phyloP scores from a whole-genome alignment of 1,140 invertebrate genomes.

The Leptestheria dahalacensis region DNA sequence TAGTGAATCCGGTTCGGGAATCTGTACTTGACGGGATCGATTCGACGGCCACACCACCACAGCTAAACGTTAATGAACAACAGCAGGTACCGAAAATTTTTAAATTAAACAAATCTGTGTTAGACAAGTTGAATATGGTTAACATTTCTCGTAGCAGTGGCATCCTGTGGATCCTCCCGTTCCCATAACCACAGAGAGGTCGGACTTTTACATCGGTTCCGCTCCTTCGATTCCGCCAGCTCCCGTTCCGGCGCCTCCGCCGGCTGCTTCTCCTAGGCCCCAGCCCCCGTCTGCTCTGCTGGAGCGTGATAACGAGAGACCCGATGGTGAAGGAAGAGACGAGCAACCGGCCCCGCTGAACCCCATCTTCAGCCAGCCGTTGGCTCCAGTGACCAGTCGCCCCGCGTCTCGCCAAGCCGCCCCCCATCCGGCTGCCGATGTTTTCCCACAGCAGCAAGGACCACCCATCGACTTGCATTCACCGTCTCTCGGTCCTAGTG shows the following conservation, averaged over 20 bases:
- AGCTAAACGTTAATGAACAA: neutral
- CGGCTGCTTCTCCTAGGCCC: neutral
- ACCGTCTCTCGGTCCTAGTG: neutral
- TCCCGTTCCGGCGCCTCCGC: neutral
- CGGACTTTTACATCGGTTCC: conserved; percentile 8
- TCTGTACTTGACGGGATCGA: neutral
- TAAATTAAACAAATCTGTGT: neutral
- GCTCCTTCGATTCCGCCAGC: neutral
- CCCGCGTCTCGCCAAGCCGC: conserved; percentile 7
- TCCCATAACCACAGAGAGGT: neutral
- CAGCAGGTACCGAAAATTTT: neutral
- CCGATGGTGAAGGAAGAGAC: conserved; percentile 2
- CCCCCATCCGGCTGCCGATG: neutral
- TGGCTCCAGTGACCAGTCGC: neutral
- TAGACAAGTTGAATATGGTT: neutral
- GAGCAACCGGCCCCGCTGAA: conserved; percentile 4
- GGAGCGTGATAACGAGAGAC: conserved; percentile 10
- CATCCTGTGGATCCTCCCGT: neutral
- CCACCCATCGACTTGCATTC: neutral
- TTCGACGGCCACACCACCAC: neutral
- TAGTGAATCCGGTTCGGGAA: neutral
- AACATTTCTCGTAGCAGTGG: neutral
- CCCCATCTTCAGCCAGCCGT: neutral
- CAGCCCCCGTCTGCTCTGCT: neutral
- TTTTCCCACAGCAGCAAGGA: neutral